Evolutionary conservation across 2,797 vertebrate genomes (phyloP), one percentile per base, ranked within the genome.

Genomic region (Tauraco hartlaubi): DNA sequence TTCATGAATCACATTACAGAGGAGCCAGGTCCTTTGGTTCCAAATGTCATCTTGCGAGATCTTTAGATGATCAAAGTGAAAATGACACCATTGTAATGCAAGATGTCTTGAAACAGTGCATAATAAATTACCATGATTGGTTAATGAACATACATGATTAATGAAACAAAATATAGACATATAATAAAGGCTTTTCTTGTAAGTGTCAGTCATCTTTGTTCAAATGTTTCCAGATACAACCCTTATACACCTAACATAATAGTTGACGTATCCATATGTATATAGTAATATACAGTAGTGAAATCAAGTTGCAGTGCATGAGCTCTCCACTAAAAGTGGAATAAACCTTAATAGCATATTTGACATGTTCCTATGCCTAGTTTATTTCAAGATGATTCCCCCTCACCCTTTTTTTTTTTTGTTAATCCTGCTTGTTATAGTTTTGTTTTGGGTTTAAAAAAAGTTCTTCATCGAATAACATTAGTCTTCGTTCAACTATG

Each of bases 81-180:
- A 95, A 79, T 87, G 95, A 94, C 95, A 95, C 67, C 12, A 11
- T 59, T 87, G 74, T 91, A 92, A 63, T 11, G 1, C 51, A 77
- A 77, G 77, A 77, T 80, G 94, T 77, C 92, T 94, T 82, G 90
- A 95, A 96, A 95, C 62, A 56, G 67, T 9, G 56, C 80, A 80
- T 83, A 89, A 77, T 93, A 89, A 97, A 95, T 95, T 88, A 54
- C 56, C 21, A 26, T 58, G 85, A 96, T 80, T 90, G 83, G 94
- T 87, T 96, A 95, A 97, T 88, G 82, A 95, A 94, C 91, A 59
- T 96, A 66, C 88, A 94, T 80, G 92, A 94, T 94, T 94, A 95
- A 96, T 95, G 94, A 94, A 96, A 91, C 74, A 91, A 94, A 96
- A 95, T 79, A 90, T 88, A 95, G 90, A 61, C 85, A 46, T 92